Base-by-base conservation (phyloP, 2,888 invertebrate genomes). In the Leucoma salicis region DNA sequence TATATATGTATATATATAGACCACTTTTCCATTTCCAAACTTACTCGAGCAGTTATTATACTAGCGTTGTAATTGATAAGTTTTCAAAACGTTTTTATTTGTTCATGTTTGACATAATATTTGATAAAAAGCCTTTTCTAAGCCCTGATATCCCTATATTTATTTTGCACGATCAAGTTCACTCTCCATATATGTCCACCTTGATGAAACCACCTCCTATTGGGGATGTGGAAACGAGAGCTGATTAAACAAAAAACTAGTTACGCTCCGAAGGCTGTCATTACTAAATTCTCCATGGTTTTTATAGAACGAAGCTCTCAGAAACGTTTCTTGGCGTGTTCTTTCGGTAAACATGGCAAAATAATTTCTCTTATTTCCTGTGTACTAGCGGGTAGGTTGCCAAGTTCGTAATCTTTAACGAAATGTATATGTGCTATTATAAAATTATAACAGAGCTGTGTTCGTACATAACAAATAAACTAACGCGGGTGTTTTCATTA, bases 251-350 rank as follows among this genome's bases (percentile, higher is more conserved):
- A 71, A 81, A 82, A 79, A 77, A 74, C 75, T 74, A 73, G 82
- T 76, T 65, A 70, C 69, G 74, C 76, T 79, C 76, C 74, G 81
- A 77, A 79, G 77, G 74, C 74, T 76, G 70, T 77, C 79, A 78
- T 84, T 84, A 84, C 77, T 68, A 79, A 78, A 82, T 81, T 79
- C 79, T 64, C 66, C 57, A 64, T 67, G 67, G 74, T 79, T 84
- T 82, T 84, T 80, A 68, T 63, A 49, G 35, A 46, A 46, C 60
- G 53, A 56, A 57, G 59, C 66, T 77, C 78, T 71, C 53, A 62
- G 79, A 71, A 73, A 67, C 57, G 55, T 73, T 74, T 70, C 74
- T 69, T 66, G 53, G 53, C 45, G 49, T 49, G 61, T 59, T 65
- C 55, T 57, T 57, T 57, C 35, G 52, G 60, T 62, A 49, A 54